These are phyloP conservation scores for Plagodis dolabraria DNA, from an alignment of 2,888 invertebrate species.

Conservation along the genomic window DNA sequence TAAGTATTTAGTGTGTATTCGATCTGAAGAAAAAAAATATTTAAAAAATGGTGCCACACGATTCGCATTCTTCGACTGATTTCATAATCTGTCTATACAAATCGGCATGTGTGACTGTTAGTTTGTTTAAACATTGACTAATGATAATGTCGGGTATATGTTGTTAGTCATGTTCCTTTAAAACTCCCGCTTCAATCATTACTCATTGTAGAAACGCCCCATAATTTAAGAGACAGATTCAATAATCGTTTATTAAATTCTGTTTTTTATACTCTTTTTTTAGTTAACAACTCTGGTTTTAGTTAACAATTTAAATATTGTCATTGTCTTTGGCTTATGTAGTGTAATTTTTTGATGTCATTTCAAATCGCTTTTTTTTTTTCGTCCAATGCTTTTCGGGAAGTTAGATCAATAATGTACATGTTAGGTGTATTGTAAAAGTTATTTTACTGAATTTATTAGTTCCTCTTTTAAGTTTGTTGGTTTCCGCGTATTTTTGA, in stretches of 20 bases:
- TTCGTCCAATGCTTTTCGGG: too few relatives aligned
- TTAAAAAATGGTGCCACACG: constrained; percentile 13
- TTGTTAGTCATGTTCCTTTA: not conserved
- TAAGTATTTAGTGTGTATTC: constrained; percentile 1
- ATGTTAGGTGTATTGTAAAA: too few relatives aligned
- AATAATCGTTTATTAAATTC: not conserved
- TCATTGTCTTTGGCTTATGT: too few relatives aligned
- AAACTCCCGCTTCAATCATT: constrained; percentile 1
- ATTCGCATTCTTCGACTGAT: constrained; percentile 20
- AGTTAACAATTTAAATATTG: too few relatives aligned
- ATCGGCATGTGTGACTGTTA: constrained; percentile 10
- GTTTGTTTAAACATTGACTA: constrained; percentile 7
- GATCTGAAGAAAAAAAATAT: constrained; percentile 11
- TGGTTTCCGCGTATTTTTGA: too few relatives aligned
- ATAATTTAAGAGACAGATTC: not conserved
- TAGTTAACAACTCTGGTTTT: not conserved
- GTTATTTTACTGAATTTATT: too few relatives aligned
- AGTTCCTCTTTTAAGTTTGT: too few relatives aligned
- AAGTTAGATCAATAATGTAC: too few relatives aligned
- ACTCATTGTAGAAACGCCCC: constrained; percentile 4
- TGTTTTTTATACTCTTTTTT: not conserved
- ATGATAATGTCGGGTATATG: not conserved
- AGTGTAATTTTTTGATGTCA: too few relatives aligned
- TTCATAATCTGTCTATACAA: constrained; percentile 14
- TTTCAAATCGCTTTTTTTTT: too few relatives aligned